A percentile compares a stretch with the other conserved stretches of the same genome.
These are phyloP conservation scores for Hydrocynus forskahlii DNA, from an alignment of 2,797 vertebrate species.

Conservation along the genomic window DNA sequence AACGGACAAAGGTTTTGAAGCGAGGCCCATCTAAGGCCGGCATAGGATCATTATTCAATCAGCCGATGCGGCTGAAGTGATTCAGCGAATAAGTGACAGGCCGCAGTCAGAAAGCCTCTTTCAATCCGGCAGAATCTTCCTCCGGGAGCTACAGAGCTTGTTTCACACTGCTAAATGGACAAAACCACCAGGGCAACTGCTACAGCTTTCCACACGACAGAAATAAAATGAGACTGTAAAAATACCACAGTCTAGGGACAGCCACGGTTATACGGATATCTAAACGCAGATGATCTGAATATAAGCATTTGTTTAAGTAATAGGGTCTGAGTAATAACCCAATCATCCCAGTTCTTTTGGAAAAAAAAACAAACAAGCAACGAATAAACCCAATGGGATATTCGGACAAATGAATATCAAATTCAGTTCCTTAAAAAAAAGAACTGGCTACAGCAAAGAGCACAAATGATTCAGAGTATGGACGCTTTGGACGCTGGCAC, in stretches of 20 bases:
- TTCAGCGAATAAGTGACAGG: conserved; percentile 27
- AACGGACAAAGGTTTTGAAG: background rate
- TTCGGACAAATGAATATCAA: no score
- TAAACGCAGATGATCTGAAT: background rate
- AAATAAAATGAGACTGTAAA: background rate
- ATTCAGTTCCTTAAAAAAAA: no score
- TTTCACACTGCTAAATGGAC: background rate
- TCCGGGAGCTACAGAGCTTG: background rate
- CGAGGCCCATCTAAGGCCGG: background rate
- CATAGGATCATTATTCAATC: background rate
- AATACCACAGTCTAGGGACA: background rate
- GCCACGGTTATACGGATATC: background rate
- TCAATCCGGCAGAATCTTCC: background rate
- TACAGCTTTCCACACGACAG: background rate
- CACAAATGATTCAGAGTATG: no score
- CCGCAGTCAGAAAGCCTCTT: conserved; percentile 8
- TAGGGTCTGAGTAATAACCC: no score
- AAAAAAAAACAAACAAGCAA: no score
- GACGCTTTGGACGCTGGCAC: no score
- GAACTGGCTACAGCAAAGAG: no score
- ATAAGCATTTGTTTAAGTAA: no score
- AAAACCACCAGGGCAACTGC: background rate
- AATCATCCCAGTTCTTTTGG: no score
- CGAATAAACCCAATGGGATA: no score
- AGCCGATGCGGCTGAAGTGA: conserved; percentile 15